Percentiles rank a stretch among this genome's conserved stretches.
Evolutionary conservation across 2,797 vertebrate genomes (phyloP).

Genomic region (Dryobates pubescens): DNA sequence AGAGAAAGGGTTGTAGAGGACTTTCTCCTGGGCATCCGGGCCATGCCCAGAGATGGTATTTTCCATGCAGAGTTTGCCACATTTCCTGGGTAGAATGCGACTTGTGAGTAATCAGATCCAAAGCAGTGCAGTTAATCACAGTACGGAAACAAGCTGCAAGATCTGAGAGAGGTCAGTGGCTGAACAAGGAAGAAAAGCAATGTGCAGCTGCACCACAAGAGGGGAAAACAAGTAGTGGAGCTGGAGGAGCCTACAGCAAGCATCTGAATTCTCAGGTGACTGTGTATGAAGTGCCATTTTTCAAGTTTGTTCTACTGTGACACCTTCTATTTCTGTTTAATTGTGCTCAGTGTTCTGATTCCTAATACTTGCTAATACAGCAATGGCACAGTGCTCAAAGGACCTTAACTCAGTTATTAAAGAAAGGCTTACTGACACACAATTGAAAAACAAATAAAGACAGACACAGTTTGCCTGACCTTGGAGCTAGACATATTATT

Average conservation of each 20-base stretch:
- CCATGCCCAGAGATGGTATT: background rate
- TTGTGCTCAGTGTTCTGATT: background rate
- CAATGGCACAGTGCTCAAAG: background rate
- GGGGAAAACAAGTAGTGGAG: background rate
- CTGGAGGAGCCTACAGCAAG: background rate
- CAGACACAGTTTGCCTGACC: background rate
- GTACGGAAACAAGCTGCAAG: background rate
- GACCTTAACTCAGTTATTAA: background rate
- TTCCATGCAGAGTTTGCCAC: background rate
- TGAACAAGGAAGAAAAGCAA: background rate
- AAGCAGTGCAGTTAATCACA: background rate
- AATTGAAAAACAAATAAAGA: background rate
- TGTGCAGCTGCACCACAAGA: background rate
- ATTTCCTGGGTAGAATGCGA: background rate
- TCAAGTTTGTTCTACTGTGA: background rate
- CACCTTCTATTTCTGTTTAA: background rate
- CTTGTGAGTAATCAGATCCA: background rate
- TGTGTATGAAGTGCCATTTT: background rate
- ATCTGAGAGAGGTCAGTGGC: background rate
- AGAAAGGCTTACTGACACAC: background rate
- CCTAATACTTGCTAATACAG: background rate
- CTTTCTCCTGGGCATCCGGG: background rate
- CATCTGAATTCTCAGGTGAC: background rate
- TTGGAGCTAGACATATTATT: background rate
- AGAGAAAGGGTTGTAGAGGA: background rate